Evolutionary conservation across 2,888 invertebrate genomes (phyloP).

Genomic region (Apodemia hepburni): DNA sequence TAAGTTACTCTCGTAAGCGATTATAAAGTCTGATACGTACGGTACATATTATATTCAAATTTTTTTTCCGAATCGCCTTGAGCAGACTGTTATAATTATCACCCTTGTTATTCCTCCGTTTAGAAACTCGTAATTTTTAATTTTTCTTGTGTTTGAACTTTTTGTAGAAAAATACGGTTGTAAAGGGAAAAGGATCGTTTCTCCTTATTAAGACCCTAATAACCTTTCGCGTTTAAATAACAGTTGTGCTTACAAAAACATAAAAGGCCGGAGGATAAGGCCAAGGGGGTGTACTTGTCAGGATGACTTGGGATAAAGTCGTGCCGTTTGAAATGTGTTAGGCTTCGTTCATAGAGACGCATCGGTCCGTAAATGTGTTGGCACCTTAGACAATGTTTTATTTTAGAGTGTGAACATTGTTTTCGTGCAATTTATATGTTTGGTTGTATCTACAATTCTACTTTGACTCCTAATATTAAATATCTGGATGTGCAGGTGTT

Average conservation of each 20-base stretch:
- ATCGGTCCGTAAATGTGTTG: slow-evolving; percentile 47
- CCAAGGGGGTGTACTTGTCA: slow-evolving; percentile 38
- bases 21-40: slow-evolving; percentile 66
- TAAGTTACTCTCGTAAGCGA: slow-evolving; percentile 61
- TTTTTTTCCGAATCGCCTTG: slow-evolving; percentile 55
- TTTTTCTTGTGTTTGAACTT: slow-evolving; percentile 35
- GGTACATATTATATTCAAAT: slow-evolving; percentile 58
- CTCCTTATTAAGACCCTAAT: slow-evolving; percentile 60
- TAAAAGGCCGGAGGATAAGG: slow-evolving; percentile 34
- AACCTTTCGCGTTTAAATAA: slow-evolving; percentile 38
- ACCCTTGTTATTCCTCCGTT: slow-evolving; percentile 51
- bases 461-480: no score
- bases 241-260: slow-evolving; percentile 38
- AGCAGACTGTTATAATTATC: slow-evolving; percentile 56
- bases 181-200: slow-evolving; percentile 47
- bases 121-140: slow-evolving; percentile 55
- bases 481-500: no score
- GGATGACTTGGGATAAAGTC: slow-evolving; percentile 47
- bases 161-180: slow-evolving; percentile 40
- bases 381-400: slow-evolving; percentile 19
- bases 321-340: slow-evolving; percentile 54
- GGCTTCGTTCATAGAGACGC: slow-evolving; percentile 45
- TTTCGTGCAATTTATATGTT: not conserved
- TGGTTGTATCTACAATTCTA: no score
- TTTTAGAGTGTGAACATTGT: not conserved